phyloP scores from a whole-genome alignment of 2,888 invertebrate species.

The Drepana falcataria region DNA sequence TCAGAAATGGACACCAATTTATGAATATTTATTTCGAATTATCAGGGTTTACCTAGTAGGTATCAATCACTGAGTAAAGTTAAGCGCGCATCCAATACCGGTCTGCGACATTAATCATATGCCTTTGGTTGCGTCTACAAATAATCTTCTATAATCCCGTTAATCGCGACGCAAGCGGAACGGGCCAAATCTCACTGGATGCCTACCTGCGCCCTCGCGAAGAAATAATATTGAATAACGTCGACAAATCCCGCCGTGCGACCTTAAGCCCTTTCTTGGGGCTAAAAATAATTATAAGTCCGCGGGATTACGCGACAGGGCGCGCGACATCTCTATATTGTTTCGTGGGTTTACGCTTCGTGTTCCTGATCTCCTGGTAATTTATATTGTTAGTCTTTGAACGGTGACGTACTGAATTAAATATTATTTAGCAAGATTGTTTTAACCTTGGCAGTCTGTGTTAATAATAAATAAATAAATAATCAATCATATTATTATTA shows the following conservation, averaged over 20 bases:
- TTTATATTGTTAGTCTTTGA: neutral
- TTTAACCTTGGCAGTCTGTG: too few relatives aligned
- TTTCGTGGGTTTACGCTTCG: slow-evolving; percentile 32
- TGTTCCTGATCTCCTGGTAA: slow-evolving; percentile 17
- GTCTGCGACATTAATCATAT: neutral
- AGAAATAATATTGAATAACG: slow-evolving; percentile 76
- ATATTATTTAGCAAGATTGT: too few relatives aligned
- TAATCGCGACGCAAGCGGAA: slow-evolving; percentile 30
- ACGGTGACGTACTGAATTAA: neutral
- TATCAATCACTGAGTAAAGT: neutral
- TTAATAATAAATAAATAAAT: too few relatives aligned
- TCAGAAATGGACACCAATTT: neutral
- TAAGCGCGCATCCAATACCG: neutral
- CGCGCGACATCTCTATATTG: slow-evolving; percentile 39
- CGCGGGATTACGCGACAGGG: slow-evolving; percentile 38
- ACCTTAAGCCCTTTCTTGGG: slow-evolving; percentile 66
- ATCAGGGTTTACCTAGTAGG: neutral
- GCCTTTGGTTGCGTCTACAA: slow-evolving; percentile 1
- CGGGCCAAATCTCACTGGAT: slow-evolving; percentile 52
- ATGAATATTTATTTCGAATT: too few relatives aligned
- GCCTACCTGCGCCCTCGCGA: slow-evolving; percentile 40
- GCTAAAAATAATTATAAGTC: slow-evolving; percentile 54
- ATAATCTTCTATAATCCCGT: slow-evolving; percentile 6
- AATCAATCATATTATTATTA: too few relatives aligned
- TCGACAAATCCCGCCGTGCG: slow-evolving; percentile 67